Evolutionary conservation across 2,113 vertebrate species (phyloP).

Genomic region (Tretioscincus oriximinensis): DNA sequence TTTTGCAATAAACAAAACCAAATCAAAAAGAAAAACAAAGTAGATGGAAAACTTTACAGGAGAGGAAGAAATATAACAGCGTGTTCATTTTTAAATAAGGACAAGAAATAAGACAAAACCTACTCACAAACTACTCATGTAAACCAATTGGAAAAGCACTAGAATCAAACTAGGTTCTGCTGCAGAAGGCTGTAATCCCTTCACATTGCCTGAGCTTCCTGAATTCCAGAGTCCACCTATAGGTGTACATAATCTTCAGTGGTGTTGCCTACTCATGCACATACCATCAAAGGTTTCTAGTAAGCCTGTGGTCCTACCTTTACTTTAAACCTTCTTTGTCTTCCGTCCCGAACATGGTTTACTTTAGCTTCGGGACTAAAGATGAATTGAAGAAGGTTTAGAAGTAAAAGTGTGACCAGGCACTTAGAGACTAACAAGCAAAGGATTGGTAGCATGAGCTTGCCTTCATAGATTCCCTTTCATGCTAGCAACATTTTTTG

Average conservation of each 20-base stretch:
- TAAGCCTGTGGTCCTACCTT: too few species aligned
- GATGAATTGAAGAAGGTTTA: too few species aligned
- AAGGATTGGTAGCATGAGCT: too few species aligned
- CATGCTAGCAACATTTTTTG: too few species aligned
- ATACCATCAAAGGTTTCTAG: not conserved
- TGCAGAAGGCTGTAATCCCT: conserved; percentile 30
- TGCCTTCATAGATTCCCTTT: too few species aligned
- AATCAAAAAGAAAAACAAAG: too few species aligned
- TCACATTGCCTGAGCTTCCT: not conserved
- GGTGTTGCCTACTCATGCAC: not conserved
- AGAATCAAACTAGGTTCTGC: conserved; percentile 48
- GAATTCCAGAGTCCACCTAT: not conserved
- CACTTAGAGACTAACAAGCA: too few species aligned
- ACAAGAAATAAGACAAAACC: conserved; percentile 59
- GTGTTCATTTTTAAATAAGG: conserved; percentile 59
- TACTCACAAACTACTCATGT: conserved; percentile 47
- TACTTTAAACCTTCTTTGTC: too few species aligned
- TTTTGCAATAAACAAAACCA: conserved; percentile 42
- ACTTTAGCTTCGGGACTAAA: too few species aligned
- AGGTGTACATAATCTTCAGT: not conserved
- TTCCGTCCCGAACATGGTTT: too few species aligned
- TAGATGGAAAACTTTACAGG: conserved; percentile 63
- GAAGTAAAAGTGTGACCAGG: too few species aligned
- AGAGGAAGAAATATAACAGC: conserved; percentile 68
- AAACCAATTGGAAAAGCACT: conserved; percentile 58